Base-by-base conservation (phyloP, 2,888 invertebrate genomes). In the Diaperis boleti region DNA sequence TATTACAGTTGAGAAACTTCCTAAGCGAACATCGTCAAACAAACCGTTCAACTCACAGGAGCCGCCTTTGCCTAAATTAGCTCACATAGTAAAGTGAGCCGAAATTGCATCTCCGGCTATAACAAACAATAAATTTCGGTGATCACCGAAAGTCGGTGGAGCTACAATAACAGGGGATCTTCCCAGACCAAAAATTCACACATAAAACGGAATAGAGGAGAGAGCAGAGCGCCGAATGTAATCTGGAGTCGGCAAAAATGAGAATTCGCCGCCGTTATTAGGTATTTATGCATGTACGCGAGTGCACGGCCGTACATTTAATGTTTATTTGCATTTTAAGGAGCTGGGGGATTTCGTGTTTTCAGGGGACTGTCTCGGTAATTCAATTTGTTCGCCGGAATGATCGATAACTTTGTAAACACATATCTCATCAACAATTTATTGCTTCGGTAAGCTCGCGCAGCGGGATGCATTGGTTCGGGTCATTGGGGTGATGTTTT, bases 281-380 rank as follows among this genome's bases (percentile, higher is more conserved):
- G 33, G 33, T 35, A 49, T 49, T 49, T 35, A 14, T 47, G 15
- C 47, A 31, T n/a, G n/a, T n/a, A n/a, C n/a, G n/a, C n/a, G n/a
- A n/a, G n/a, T n/a, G n/a, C n/a, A n/a, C n/a, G n/a, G n/a, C n/a
- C 22, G 47, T 31, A 20, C 17, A 18, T 49, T 49, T 49, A 49
- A 49, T 49, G 11, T 49, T 49, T 49, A 33, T 49, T 49, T 35
- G 18, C 49, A 33, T 49, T 49, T 49, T 35, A 18, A 35, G 18
- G 14, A 13, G 13, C 11, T 37, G 14, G 10, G 7, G 18, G 41
- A n/a, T 8, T 7, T 18, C 20, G 41, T 18, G 6, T 42, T 42
- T 42, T 18, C 20, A n/a, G 41, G 20, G 10, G 41, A 20, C 33
- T 49, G 49, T 49, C 49, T 49, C 18, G 33, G 18, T 49, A 49